Conservation (phyloP, 92 coral and sea anemone species). For the Parazoanthus swiftii region DNA sequence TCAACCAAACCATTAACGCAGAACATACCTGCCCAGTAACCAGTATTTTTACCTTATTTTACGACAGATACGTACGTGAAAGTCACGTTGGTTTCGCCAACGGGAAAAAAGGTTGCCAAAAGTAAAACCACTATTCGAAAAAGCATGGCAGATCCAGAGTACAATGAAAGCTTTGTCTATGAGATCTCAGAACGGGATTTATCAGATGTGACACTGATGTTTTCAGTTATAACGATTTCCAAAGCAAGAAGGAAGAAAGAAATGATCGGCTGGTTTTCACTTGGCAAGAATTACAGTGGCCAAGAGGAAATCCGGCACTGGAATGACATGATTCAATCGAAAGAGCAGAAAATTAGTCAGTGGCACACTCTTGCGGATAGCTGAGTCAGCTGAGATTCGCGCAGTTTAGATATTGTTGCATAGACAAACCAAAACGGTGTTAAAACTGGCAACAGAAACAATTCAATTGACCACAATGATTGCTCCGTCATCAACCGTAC, state of each 20-base stretch:
- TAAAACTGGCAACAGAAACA: not conserved
- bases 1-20: not conserved
- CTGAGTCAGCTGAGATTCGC: not conserved
- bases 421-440: constrained; percentile 31
- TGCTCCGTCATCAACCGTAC: not conserved
- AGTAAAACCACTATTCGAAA: constrained; percentile 98
- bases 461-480: not conserved
- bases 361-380: constrained; percentile 94
- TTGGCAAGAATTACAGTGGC: constrained; percentile 97
- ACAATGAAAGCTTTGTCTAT: constrained; percentile 98
- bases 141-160: constrained; percentile 99
- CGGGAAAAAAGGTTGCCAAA: constrained; percentile 98
- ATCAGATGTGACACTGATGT: constrained; percentile 86
- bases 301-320: constrained; percentile 97
- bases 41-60: constrained; percentile 36
- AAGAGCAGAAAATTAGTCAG: constrained; percentile 88
- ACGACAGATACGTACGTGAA: constrained; percentile 97
- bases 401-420: not conserved
- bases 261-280: constrained; percentile 94
- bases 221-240: constrained; percentile 89
- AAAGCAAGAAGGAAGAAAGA: constrained; percentile 95
- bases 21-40: constrained; percentile 31
- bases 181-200: constrained; percentile 99
- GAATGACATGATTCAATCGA: constrained; percentile 98
- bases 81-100: constrained; percentile 90